These are phyloP conservation scores for Pegoplata infirma DNA, from an alignment of 2,888 invertebrate species.

Conservation along the genomic window DNA sequence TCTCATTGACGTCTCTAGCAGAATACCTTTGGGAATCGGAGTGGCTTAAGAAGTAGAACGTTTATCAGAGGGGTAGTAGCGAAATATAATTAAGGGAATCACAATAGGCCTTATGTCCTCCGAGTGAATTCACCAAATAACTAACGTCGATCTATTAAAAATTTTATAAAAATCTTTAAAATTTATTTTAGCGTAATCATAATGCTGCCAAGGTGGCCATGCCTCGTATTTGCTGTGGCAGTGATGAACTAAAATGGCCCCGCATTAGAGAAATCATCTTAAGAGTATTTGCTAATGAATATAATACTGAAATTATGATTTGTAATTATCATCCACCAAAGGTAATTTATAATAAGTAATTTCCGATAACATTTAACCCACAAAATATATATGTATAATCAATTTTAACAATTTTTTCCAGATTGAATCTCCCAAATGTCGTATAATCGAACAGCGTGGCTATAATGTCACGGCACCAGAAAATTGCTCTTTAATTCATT, in stretches of 20 bases:
- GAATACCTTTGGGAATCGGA: too few species aligned
- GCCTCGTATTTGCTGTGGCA: constrained; percentile 83
- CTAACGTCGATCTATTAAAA: too few species aligned
- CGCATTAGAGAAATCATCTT: constrained; percentile 77
- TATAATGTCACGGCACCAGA: constrained; percentile 79
- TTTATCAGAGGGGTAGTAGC: too few species aligned
- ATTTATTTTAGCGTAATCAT: constrained; percentile 76
- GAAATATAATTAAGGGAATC: too few species aligned
- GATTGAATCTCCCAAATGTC: constrained; percentile 69
- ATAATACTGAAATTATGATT: constrained; percentile 70
- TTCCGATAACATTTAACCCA: too few species aligned
- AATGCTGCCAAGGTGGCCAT: constrained; percentile 80
- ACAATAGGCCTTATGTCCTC: too few species aligned
- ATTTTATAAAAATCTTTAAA: too few species aligned
- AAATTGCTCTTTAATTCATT: constrained; percentile 80
- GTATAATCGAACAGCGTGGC: constrained; percentile 77
- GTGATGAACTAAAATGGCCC: constrained; percentile 81
- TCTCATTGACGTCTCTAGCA: too few species aligned
- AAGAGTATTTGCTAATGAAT: constrained; percentile 70
- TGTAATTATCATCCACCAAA: constrained; percentile 69
- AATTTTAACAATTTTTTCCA: constrained; percentile 34
- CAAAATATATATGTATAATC: too few species aligned
- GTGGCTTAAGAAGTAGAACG: too few species aligned
- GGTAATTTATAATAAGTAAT: constrained; percentile 50
- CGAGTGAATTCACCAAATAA: too few species aligned